Evolutionary conservation across 2,113 vertebrate species (phyloP), one percentile per base, ranked within the genome.

Genomic region (Stigmatopora nigra): DNA sequence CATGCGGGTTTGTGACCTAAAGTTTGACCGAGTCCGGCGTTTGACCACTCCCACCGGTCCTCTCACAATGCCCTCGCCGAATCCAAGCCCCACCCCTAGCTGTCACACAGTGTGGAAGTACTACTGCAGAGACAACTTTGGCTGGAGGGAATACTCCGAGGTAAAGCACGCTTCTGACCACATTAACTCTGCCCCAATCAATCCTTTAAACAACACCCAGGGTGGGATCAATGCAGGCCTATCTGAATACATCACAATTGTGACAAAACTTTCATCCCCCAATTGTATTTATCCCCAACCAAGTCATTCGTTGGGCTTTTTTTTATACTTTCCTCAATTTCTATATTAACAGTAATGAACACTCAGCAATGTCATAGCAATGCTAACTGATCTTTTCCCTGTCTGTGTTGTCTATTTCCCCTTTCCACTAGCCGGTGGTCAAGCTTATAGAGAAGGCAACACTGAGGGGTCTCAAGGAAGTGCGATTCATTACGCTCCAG

Each of bases 111-210:
- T 95, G 80, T 99, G 96, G 97, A 99, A 98, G 47, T 98, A 95
- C 89, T 99, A 96, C 92, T 99, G 97, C 90, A 94, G 95, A 90
- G 97, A 99, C 87, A 95, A 97, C 90, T 98, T 99, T 84, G 95
- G 95, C 88, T 99, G 97, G 97, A 94, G 97, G 78, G 97, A 99
- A 63, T 99, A 99, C 86, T 98, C 95, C 0, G 97, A 99, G 96
- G 97, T 98, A 90, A 89, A 86, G 46, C 49, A 11, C 17, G 57
- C 45, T 67, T 51, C 16, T 48, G 61, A 58, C 52, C 71, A 58
- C 12, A 17, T 76, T 80, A 75, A 71, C 76, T 65, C 64, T 44
- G 63, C 44, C 44, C 71, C 41, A 44, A 68, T 56, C 68, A 49
- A 69, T 83, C 71, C 67, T 56, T 75, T 68, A 46, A 65, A 60